Conservation (phyloP, 2,113 vertebrate species). For the Cyprinodon variegatus region DNA sequence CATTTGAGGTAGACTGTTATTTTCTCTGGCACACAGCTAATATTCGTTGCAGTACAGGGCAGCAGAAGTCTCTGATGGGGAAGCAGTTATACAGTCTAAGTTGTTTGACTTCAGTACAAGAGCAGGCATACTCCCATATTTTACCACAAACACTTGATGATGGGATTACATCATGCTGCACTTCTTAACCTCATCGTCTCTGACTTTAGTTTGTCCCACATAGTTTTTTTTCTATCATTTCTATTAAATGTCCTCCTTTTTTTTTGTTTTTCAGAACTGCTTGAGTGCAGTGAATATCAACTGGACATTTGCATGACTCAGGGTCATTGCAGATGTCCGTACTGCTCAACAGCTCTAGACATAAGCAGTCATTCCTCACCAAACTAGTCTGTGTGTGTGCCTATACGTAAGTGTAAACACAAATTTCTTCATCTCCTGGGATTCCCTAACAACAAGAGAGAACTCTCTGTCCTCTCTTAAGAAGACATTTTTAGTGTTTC, state of each 20-base stretch:
- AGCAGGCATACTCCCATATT: neutral
- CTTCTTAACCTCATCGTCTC: conserved; percentile 5
- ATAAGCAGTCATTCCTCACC: conserved; percentile 42
- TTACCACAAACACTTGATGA: conserved; percentile 5
- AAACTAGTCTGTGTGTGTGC: conserved; percentile 18
- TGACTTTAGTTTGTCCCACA: conserved; percentile 25
- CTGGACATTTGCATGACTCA: conserved; percentile 70
- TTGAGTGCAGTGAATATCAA: conserved; percentile 68
- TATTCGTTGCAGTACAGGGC: neutral
- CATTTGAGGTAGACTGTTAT: neutral
- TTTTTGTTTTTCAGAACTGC: conserved; percentile 47
- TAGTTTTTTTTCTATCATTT: neutral
- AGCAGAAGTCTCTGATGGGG: neutral
- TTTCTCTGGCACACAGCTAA: neutral
- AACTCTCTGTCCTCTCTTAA: too few relatives aligned
- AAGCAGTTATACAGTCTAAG: too few relatives aligned
- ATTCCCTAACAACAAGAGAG: too few relatives aligned
- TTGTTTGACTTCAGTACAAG: neutral
- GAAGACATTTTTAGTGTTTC: too few relatives aligned
- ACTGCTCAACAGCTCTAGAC: conserved; percentile 42
- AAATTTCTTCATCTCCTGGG: too few relatives aligned
- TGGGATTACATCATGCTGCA: conserved; percentile 18
- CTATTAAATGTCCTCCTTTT: neutral
- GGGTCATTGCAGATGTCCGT: conserved; percentile 33
- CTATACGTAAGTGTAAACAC: neutral